These are phyloP conservation scores for Sympetrum striolatum DNA, from an alignment of 2,888 invertebrate species.

Conservation along the genomic window DNA sequence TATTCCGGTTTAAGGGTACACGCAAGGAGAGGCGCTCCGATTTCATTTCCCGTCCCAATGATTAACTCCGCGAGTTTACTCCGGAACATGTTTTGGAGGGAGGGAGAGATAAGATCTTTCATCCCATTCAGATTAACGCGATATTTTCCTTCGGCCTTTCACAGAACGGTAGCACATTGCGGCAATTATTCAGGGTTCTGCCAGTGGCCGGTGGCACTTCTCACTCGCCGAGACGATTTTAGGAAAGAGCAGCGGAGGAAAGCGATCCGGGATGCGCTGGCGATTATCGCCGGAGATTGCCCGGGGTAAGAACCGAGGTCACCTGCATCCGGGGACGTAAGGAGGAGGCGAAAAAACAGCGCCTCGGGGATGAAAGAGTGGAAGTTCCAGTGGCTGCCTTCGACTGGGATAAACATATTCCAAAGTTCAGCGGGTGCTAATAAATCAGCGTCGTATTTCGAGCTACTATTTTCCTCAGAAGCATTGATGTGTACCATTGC, in stretches of 20 bases:
- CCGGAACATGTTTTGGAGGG: not conserved
- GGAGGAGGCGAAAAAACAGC: too few species aligned
- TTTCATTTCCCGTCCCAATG: not conserved
- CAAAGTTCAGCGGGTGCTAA: too few species aligned
- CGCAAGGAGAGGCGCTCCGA: not conserved
- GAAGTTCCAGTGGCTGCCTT: too few species aligned
- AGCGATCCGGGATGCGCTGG: not conserved
- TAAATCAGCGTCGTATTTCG: too few species aligned
- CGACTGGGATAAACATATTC: too few species aligned
- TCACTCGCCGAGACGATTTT: not conserved
- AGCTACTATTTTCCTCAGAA: too few species aligned
- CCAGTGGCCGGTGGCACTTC: not conserved
- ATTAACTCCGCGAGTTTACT: not conserved
- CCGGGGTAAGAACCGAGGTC: not conserved
- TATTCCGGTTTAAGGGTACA: not conserved
- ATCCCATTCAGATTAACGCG: conserved; percentile 8
- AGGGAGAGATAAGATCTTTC: conserved; percentile 23
- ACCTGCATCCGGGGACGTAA: not conserved
- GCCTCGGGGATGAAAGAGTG: too few species aligned
- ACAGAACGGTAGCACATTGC: conserved; percentile 18
- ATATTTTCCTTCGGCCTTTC: conserved; percentile 2
- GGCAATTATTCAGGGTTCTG: conserved; percentile 19
- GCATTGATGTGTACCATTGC: too few species aligned
- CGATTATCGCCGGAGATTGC: conserved; percentile 21
- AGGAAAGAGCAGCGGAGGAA: not conserved